These are phyloP conservation scores for Diorhabda sublineata DNA, from an alignment of 1,140 invertebrate genomes.

Conservation along the genomic window DNA sequence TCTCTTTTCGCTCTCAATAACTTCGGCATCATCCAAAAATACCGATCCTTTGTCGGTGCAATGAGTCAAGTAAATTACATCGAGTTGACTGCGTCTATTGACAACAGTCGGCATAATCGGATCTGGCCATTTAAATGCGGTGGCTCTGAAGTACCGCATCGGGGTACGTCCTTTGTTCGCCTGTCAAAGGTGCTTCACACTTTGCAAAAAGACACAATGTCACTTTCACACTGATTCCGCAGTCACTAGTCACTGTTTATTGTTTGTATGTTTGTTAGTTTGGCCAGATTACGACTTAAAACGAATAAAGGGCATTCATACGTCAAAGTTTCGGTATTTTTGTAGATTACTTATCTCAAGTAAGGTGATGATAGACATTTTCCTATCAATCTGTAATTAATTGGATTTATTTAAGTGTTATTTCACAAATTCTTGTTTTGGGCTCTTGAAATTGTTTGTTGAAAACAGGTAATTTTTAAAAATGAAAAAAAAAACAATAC, in stretches of 20 bases:
- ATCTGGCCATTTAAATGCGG: conserved; percentile 37
- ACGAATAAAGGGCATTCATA: conserved; percentile 2
- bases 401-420: background rate
- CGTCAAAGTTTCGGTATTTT: background rate
- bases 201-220: conserved; percentile 40
- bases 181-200: conserved; percentile 40
- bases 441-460: background rate
- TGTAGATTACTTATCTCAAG: background rate
- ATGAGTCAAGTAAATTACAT: conserved; percentile 42
- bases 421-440: background rate
- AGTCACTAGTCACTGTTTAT: conserved; percentile 27
- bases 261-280: conserved; percentile 40
- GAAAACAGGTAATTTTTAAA: background rate
- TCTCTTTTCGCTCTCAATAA: background rate
- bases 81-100: conserved; percentile 37
- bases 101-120: conserved; percentile 20
- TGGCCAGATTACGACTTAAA: conserved; percentile 8
- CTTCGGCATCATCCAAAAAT: background rate
- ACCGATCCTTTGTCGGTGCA: conserved; percentile 32
- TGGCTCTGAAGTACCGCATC: conserved; percentile 40
- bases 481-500: background rate
- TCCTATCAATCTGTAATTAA: background rate
- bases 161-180: conserved; percentile 35
- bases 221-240: conserved; percentile 41
- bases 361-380: conserved; percentile 2